phyloP scores from a whole-genome alignment of 2,888 invertebrate species.

The Apoda limacodes region DNA sequence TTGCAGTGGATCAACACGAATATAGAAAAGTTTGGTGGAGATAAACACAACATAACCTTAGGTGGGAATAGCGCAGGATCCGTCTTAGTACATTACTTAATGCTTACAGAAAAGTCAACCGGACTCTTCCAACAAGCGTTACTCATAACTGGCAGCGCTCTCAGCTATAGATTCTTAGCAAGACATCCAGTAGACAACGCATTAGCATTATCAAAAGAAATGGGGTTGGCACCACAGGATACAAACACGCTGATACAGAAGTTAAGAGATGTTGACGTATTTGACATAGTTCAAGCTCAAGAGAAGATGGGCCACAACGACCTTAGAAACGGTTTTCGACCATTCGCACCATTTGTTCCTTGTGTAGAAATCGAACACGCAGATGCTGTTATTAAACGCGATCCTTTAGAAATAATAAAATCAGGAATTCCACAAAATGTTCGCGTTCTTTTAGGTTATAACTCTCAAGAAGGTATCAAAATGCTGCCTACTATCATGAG shows the following conservation, averaged over 20 bases:
- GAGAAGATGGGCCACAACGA: conserved; percentile 17
- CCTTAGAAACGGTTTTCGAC: conserved; percentile 18
- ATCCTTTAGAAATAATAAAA: conserved; percentile 31
- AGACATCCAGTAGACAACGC: conserved; percentile 21
- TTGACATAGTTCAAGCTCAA: conserved; percentile 24
- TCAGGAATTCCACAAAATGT: conserved; percentile 33
- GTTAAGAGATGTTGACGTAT: conserved; percentile 18
- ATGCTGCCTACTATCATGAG: conserved; percentile 16
- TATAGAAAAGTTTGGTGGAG: conserved; percentile 30
- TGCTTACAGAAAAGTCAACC: conserved; percentile 27
- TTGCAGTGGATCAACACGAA: conserved; percentile 32
- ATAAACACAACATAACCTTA: conserved; percentile 26
- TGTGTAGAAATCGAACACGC: conserved; percentile 33
- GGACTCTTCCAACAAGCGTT: conserved; percentile 26
- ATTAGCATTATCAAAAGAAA: conserved; percentile 18
- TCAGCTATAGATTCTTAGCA: conserved; percentile 23
- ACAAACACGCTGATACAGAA: conserved; percentile 15
- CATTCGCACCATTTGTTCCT: conserved; percentile 32
- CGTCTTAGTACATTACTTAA: conserved; percentile 28
- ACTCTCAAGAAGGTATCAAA: conserved; percentile 35
- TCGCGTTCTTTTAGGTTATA: conserved; percentile 40
- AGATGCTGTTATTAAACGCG: conserved; percentile 31
- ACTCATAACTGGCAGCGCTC: conserved; percentile 25
- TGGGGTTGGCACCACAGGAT: conserved; percentile 18
- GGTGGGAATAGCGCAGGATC: conserved; percentile 36